Conservation (phyloP, 2,797 vertebrate species). For the Craterocephalus amniculus region DNA sequence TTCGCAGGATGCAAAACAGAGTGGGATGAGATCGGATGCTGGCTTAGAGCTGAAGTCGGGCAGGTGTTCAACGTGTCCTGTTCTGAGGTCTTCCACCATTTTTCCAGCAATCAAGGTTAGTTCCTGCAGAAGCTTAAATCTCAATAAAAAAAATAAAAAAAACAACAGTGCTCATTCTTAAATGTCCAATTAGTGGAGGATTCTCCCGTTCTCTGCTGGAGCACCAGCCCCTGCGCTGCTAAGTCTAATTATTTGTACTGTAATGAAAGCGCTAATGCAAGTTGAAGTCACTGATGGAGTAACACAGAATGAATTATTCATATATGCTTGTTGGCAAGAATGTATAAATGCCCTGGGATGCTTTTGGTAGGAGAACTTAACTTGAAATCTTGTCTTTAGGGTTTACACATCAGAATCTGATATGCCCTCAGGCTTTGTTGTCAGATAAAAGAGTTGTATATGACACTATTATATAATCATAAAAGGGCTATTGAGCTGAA, state of each 20-base stretch:
- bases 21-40: conserved; percentile 89
- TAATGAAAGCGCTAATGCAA: conserved; percentile 35
- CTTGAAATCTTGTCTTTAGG: conserved; percentile 31
- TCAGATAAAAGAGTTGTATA: conserved; percentile 14
- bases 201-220: conserved; percentile 2
- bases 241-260: conserved; percentile 38
- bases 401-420: conserved; percentile 20
- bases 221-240: background rate
- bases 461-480: conserved; percentile 13
- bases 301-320: conserved; percentile 61
- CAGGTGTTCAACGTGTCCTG: conserved; percentile 87
- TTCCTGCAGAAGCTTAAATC: conserved; percentile 10
- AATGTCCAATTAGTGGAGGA: background rate
- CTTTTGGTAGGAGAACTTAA: conserved; percentile 42
- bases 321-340: conserved; percentile 49
- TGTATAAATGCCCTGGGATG: conserved; percentile 24
- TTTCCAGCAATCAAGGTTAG: conserved; percentile 83
- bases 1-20: conserved; percentile 82
- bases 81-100: conserved; percentile 85
- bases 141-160: background rate
- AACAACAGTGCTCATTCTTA: background rate
- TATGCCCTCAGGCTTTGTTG: conserved; percentile 4
- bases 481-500: background rate
- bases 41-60: conserved; percentile 82
- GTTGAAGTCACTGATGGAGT: conserved; percentile 35